Evolutionary conservation across 1,140 invertebrate species (phyloP).

Genomic region (Olivierus martensii): DNA sequence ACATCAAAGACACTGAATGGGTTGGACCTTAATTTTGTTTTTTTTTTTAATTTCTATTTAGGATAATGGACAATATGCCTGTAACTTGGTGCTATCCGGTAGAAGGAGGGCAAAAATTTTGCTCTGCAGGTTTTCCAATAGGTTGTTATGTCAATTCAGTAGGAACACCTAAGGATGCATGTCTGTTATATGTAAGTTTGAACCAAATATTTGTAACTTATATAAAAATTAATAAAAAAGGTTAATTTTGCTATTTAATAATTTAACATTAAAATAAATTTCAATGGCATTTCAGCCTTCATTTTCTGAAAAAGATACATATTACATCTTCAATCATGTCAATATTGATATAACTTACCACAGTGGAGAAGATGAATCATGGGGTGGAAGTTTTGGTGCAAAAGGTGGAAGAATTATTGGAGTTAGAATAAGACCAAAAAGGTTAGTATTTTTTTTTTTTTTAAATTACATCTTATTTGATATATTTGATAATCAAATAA

Average conservation of each 20-base stretch:
- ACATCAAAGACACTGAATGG: too few species aligned
- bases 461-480: not conserved
- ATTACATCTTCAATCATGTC: constrained; percentile 94
- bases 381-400: constrained; percentile 56
- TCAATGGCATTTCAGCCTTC: constrained; percentile 6
- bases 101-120: constrained; percentile 60
- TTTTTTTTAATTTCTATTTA: constrained; percentile 22
- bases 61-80: constrained; percentile 82
- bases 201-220: too few species aligned
- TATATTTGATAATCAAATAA: too few species aligned
- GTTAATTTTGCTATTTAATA: too few species aligned
- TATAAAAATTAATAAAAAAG: too few species aligned
- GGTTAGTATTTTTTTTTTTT: constrained; percentile 25
- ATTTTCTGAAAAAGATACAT: constrained; percentile 50
- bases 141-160: constrained; percentile 69
- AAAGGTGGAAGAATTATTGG: constrained; percentile 82
- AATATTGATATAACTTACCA: constrained; percentile 88
- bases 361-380: constrained; percentile 66
- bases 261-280: not conserved
- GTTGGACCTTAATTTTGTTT: too few species aligned
- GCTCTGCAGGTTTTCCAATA: constrained; percentile 92
- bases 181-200: constrained; percentile 40
- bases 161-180: constrained; percentile 43
- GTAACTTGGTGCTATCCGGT: constrained; percentile 79
- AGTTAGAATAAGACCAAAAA: constrained; percentile 60